A percentile compares a stretch with the other conserved stretches of the same genome.
Conservation (phyloP, 2,888 invertebrate species). For the Odiellus spinosus region DNA sequence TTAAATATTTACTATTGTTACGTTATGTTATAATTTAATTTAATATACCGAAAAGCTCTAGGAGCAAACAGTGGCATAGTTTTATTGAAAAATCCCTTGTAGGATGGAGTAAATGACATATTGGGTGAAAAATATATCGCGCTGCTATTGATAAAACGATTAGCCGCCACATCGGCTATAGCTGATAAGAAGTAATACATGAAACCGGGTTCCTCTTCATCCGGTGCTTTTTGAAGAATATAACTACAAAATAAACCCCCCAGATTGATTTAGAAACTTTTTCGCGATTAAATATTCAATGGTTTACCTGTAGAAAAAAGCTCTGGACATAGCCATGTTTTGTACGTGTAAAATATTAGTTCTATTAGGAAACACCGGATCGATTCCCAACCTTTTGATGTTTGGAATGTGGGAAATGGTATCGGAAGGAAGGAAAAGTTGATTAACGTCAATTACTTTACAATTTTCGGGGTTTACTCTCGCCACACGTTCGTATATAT, state of each 20-base stretch:
- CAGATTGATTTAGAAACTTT: constrained; percentile 23
- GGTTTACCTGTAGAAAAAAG: constrained; percentile 64
- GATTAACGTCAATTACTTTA: constrained; percentile 63
- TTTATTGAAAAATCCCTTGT: constrained; percentile 88
- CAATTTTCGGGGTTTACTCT: constrained; percentile 75
- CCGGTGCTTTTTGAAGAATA: constrained; percentile 74
- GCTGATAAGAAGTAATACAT: constrained; percentile 93
- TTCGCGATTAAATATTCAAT: too few relatives aligned
- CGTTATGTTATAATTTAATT: constrained; percentile 7
- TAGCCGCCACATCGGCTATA: constrained; percentile 85
- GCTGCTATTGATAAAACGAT: constrained; percentile 78
- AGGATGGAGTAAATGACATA: constrained; percentile 82
- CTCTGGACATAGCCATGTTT: constrained; percentile 88
- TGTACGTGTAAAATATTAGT: constrained; percentile 82
- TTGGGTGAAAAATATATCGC: constrained; percentile 88
- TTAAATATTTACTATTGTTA: neutral
- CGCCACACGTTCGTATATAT: constrained; percentile 65
- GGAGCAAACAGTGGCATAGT: constrained; percentile 89
- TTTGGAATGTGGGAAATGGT: constrained; percentile 81
- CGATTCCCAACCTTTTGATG: constrained; percentile 82
- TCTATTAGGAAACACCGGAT: constrained; percentile 84
- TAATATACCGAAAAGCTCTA: constrained; percentile 51
- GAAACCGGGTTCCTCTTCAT: constrained; percentile 91
- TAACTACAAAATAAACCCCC: constrained; percentile 38
- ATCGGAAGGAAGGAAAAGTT: constrained; percentile 65